A percentile compares a stretch with the other conserved stretches of the same genome.
Evolutionary conservation across 2,113 vertebrate genomes (phyloP).

Genomic region (Cygnus atratus): DNA sequence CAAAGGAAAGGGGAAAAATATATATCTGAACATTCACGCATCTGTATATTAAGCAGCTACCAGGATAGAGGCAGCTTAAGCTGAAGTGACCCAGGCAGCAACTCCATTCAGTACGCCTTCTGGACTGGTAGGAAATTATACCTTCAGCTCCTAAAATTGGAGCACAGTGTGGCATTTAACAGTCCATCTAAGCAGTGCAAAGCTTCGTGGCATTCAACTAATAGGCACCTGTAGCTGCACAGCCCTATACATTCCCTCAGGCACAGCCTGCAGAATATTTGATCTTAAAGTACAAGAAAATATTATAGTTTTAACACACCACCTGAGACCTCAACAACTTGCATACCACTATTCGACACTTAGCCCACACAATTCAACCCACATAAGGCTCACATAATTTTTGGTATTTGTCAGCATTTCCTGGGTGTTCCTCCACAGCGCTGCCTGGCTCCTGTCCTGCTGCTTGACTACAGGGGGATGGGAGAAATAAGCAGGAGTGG

Average conservation of each 20-base stretch:
- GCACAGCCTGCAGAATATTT: not conserved
- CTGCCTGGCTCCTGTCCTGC: not conserved
- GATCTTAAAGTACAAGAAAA: not conserved
- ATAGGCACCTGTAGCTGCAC: not conserved
- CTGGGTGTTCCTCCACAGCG: slow-evolving; percentile 4
- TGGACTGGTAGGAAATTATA: not conserved
- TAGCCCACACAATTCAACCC: not conserved
- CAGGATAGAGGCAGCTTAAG: not conserved
- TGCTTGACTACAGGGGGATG: not conserved
- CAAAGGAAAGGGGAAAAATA: not conserved
- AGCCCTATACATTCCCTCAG: not conserved
- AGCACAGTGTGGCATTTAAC: not conserved
- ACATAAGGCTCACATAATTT: not conserved
- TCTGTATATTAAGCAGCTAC: not conserved
- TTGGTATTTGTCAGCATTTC: not conserved
- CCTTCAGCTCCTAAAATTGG: not conserved
- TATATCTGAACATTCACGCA: not conserved
- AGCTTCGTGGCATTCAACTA: not conserved
- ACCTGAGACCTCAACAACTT: not conserved
- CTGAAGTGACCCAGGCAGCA: not conserved
- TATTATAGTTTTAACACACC: not conserved
- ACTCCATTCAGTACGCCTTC: not conserved
- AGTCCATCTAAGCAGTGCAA: not conserved
- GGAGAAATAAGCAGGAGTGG: not conserved
- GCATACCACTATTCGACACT: not conserved